Base-by-base conservation (phyloP, 2,113 vertebrate species). In the Cairina moschata region DNA sequence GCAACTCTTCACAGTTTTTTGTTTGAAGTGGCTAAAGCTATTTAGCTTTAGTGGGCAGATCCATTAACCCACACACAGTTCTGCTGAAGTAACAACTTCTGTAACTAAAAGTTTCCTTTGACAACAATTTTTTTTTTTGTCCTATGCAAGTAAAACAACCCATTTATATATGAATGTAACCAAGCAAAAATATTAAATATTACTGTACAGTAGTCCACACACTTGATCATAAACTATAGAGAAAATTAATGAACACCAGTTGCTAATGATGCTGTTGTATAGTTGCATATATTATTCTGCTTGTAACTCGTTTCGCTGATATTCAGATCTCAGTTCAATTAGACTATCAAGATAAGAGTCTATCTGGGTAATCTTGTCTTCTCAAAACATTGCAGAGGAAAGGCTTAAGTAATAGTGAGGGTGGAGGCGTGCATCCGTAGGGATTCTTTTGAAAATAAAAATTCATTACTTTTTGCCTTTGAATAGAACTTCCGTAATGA, bases 21-120 rank as follows among this genome's bases (percentile, higher is more conserved):
- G 8, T 93, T 96, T 95, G 85, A 88, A 95, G 92, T 93, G 83
- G 73, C 52, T 88, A 65, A 93, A 63, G 10, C 76, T 91, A 4
- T 90, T 90, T 48, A 68, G 65, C 80, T 93, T 96, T 95, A 81
- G 54, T 68, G 76, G 76, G 44, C 56, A 63, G 65, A 67, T 65
- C 40, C 26, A 23, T 74, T 91, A 90, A 94, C 56, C 38, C 44
- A 32, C 15, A 4, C 42, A 28, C 59, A 46, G 16, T 78, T 91
- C 48, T 75, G 52, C 65, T 34, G 40, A 74, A 88, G 80, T 38
- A 69, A 54, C 36, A 62, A 25, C 60, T 78, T 34, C 22, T 67
- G 12, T 42, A 90, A 71, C 67, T 52, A 73, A 59, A 95, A 55
- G 52, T 72, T 91, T 59, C 22, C 29, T 83, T 77, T 81, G 48